Evolutionary conservation across 2,113 vertebrate species (phyloP).

Genomic region (Zingel zingel): DNA sequence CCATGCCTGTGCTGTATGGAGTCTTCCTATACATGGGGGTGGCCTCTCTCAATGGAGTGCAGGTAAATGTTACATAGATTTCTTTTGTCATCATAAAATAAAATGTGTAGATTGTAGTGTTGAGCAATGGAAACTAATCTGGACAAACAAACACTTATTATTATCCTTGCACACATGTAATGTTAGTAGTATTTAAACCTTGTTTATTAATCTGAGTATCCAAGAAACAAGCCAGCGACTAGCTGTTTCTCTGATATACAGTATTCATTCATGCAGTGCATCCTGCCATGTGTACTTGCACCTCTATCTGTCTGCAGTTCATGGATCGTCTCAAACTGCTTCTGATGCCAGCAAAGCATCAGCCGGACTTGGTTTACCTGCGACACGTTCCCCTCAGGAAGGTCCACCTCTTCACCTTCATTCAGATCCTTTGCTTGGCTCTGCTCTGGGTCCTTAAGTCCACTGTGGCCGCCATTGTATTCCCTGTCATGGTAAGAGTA

Average conservation of each 20-base stretch:
- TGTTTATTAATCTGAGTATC: background rate
- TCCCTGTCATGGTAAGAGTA: conserved; percentile 94
- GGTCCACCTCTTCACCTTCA: conserved; percentile 97
- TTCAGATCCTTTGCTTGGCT: conserved; percentile 94
- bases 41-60: conserved; percentile 85
- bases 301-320: conserved; percentile 83
- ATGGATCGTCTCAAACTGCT: conserved; percentile 98
- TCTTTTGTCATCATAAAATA: background rate
- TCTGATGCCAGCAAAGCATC: conserved; percentile 97
- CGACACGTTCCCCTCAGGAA: conserved; percentile 95
- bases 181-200: background rate
- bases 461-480: conserved; percentile 97
- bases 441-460: conserved; percentile 99
- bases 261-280: background rate
- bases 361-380: conserved; percentile 97
- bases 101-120: background rate
- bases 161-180: too few relatives aligned
- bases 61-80: conserved; percentile 71
- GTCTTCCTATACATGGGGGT: conserved; percentile 88
- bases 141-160: background rate
- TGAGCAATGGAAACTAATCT: background rate
- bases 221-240: background rate
- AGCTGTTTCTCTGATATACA: background rate
- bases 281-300: background rate
- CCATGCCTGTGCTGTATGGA: conserved; percentile 87